Conservation (phyloP, 2,888 invertebrate genomes). For the Nephrotoma appendiculata region DNA sequence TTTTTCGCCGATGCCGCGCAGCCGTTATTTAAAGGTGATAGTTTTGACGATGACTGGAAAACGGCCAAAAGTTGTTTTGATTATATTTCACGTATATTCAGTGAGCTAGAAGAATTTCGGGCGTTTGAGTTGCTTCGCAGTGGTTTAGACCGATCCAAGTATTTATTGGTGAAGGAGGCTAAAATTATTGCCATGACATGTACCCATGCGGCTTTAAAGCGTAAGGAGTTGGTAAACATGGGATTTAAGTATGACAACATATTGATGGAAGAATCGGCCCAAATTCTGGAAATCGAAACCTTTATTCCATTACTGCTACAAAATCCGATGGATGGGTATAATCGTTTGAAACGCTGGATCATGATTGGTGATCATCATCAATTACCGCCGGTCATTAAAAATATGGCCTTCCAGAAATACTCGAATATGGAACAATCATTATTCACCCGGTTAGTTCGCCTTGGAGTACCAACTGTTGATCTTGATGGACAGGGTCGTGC, state of each 20-base stretch:
- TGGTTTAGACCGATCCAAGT: slow-evolving; percentile 90
- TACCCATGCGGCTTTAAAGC: slow-evolving; percentile 95
- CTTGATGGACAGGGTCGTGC: slow-evolving; percentile 96
- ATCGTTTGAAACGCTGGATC: slow-evolving; percentile 94
- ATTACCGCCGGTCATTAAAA: slow-evolving; percentile 97
- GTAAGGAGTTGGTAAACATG: slow-evolving; percentile 89
- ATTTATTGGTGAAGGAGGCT: slow-evolving; percentile 93
- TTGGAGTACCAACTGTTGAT: slow-evolving; percentile 95
- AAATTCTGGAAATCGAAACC: slow-evolving; percentile 98
- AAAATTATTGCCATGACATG: slow-evolving; percentile 99
- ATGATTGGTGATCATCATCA: slow-evolving; percentile 99
- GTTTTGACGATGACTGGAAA: slow-evolving; percentile 68
- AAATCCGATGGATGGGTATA: slow-evolving; percentile 92
- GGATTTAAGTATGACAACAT: slow-evolving; percentile 98
- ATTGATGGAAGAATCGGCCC: slow-evolving; percentile 97
- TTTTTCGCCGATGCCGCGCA: slow-evolving; percentile 91
- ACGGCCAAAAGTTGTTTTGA: slow-evolving; percentile 87
- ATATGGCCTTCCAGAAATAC: slow-evolving; percentile 99
- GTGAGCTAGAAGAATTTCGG: slow-evolving; percentile 93
- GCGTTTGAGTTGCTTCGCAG: slow-evolving; percentile 94
- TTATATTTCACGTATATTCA: slow-evolving; percentile 91
- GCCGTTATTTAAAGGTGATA: slow-evolving; percentile 70
- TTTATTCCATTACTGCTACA: slow-evolving; percentile 97
- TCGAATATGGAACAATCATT: slow-evolving; percentile 99
- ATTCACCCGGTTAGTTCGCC: slow-evolving; percentile 87